Evolutionary conservation across 2,113 vertebrate species (phyloP).

Genomic region (Typhlomys cinereus): DNA sequence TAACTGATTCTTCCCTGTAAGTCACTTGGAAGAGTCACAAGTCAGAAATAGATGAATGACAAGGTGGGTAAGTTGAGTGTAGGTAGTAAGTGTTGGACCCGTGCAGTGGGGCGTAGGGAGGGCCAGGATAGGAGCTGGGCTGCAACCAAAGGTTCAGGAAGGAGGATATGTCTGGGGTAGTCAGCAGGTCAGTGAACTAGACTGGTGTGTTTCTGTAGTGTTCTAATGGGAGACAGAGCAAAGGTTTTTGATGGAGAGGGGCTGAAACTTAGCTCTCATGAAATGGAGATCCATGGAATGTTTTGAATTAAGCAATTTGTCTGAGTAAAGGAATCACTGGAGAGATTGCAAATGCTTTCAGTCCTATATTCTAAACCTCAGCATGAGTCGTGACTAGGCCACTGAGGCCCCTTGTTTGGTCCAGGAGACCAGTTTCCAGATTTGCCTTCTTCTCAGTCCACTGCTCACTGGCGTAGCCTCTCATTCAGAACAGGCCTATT

Average conservation of each 20-base stretch:
- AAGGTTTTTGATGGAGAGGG: not conserved
- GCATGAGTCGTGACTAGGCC: not conserved
- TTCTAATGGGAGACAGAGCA: not conserved
- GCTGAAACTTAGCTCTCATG: not conserved
- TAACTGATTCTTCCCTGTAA: not conserved
- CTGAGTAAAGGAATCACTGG: not conserved
- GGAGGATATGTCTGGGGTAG: not conserved
- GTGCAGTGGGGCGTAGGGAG: not conserved
- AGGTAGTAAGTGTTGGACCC: not conserved
- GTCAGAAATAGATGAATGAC: not conserved
- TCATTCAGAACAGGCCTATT: not conserved
- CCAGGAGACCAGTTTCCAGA: not conserved
- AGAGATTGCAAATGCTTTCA: not conserved
- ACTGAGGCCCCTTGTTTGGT: not conserved
- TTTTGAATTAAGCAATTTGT: not conserved
- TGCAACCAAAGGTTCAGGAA: not conserved
- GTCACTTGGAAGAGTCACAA: not conserved
- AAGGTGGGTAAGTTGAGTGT: not conserved
- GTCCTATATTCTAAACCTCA: not conserved
- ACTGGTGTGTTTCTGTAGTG: rapidly evolving
- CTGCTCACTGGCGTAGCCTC: not conserved
- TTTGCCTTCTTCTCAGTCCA: not conserved
- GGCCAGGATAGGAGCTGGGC: rapidly evolving
- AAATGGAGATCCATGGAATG: not conserved
- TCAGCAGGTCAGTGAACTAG: not conserved